Percentiles rank a stretch among this genome's conserved stretches.
phyloP scores from a whole-genome alignment of 2,113 vertebrate genomes.

The Cyanoramphus novaezelandiae region DNA sequence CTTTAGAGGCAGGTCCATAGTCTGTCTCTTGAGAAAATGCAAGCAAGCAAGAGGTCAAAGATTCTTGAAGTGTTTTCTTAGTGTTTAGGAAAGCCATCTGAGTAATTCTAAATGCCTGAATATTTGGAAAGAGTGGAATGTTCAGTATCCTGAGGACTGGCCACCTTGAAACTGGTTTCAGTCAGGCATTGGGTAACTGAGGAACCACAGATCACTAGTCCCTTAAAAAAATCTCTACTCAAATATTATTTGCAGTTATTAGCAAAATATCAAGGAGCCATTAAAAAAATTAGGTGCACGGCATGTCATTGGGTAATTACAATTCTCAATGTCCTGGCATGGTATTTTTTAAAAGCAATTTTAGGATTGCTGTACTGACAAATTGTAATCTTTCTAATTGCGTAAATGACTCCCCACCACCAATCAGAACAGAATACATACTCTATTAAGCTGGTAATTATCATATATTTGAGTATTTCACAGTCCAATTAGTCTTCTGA shows the following conservation, averaged over 20 bases:
- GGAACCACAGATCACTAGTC: not conserved
- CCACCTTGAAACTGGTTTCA: not conserved
- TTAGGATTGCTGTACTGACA: conserved; percentile 48
- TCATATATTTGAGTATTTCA: conserved; percentile 49
- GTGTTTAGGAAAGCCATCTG: not conserved
- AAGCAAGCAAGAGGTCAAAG: not conserved
- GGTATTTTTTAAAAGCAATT: conserved; percentile 42
- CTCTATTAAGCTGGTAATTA: conserved; percentile 64
- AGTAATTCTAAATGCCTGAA: not conserved
- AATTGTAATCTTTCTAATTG: conserved; percentile 58
- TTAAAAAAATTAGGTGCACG: not conserved
- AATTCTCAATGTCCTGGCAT: conserved; percentile 4
- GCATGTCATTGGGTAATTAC: not conserved
- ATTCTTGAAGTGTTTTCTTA: not conserved
- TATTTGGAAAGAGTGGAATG: not conserved
- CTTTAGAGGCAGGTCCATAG: not conserved
- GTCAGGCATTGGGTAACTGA: not conserved
- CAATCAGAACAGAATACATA: conserved; percentile 46
- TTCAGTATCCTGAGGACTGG: not conserved
- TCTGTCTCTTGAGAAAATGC: not conserved
- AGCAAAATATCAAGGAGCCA: not conserved
- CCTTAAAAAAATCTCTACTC: not conserved
- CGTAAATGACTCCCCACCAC: conserved; percentile 47
- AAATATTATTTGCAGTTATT: not conserved
- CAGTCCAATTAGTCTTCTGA: conserved; percentile 58